A percentile compares a stretch with the other conserved stretches of the same genome.
Evolutionary conservation across 2,797 vertebrate genomes (phyloP).

Genomic region (Capromys pilorides): DNA sequence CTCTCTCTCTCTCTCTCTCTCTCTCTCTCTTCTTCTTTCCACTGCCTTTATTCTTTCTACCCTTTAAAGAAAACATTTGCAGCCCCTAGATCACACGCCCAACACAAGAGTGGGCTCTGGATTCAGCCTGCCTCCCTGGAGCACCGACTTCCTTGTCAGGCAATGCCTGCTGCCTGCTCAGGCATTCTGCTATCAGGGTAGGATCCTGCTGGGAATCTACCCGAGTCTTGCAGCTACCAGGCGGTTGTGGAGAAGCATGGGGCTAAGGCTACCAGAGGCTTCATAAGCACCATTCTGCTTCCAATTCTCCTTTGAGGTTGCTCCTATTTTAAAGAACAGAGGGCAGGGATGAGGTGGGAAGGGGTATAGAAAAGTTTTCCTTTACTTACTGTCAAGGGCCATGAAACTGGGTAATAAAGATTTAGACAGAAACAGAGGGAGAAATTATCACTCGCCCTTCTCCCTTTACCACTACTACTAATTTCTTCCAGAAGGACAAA

Average conservation of each 20-base stretch:
- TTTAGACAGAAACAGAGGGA: slow-evolving; percentile 7
- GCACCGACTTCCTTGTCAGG: not conserved
- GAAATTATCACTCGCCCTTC: slow-evolving; percentile 15
- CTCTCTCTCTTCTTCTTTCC: not conserved
- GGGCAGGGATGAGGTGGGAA: not conserved
- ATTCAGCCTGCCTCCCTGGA: not conserved
- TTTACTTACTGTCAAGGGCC: not conserved
- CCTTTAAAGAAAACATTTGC: not conserved
- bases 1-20: not conserved
- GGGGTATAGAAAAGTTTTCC: not conserved
- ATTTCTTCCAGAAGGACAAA: slow-evolving; percentile 56
- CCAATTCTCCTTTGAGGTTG: not conserved
- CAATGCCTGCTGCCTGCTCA: not conserved
- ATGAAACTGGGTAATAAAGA: slow-evolving; percentile 12
- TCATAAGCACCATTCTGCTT: not conserved
- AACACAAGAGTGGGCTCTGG: not conserved
- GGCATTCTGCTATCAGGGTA: not conserved
- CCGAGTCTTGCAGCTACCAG: not conserved
- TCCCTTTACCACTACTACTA: slow-evolving; percentile 28
- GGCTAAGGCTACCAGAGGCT: not conserved
- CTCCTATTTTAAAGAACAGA: not conserved
- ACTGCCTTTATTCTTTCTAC: not conserved
- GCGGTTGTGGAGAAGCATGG: not conserved
- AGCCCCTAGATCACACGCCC: not conserved
- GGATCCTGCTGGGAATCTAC: not conserved